A percentile compares a stretch with the other conserved stretches of the same genome.
These are phyloP conservation scores for Eurois occulta DNA, from an alignment of 2,888 invertebrate species.

Conservation along the genomic window DNA sequence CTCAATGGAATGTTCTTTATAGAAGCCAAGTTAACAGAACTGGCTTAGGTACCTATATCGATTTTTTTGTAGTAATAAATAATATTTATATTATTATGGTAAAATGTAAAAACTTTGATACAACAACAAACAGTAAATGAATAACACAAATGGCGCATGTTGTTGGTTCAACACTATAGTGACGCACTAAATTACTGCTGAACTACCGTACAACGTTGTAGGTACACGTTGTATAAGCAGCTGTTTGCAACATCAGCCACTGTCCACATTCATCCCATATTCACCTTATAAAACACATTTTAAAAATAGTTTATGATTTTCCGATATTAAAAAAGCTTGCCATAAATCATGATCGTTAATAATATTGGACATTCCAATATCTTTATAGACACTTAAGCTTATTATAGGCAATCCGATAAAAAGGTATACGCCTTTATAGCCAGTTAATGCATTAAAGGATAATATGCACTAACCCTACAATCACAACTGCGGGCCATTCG, in stretches of 20 bases:
- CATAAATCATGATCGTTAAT: constrained; percentile 53
- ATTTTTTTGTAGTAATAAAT: constrained; percentile 27
- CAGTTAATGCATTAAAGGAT: constrained; percentile 55
- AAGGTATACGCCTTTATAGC: constrained; percentile 54
- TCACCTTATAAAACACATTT: constrained; percentile 30
- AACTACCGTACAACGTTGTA: constrained; percentile 32
- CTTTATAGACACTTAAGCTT: constrained; percentile 61
- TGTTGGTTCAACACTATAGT: constrained; percentile 35
- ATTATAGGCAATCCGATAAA: constrained; percentile 58
- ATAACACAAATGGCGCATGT: constrained; percentile 43
- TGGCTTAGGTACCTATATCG: neutral
- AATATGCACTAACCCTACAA: constrained; percentile 53
- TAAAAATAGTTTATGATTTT: constrained; percentile 42
- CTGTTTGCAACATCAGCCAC: constrained; percentile 38
- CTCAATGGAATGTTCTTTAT: constrained; percentile 49
- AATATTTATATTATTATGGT: constrained; percentile 14
- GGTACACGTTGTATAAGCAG: constrained; percentile 29
- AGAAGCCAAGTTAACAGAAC: constrained; percentile 34
- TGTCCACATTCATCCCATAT: constrained; percentile 12
- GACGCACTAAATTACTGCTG: constrained; percentile 50
- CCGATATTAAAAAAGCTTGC: constrained; percentile 54
- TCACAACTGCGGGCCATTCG: constrained; percentile 17
- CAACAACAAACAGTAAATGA: constrained; percentile 36
- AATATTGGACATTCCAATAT: constrained; percentile 59
- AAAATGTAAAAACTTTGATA: neutral